These are phyloP conservation scores for Andrena minutula DNA, from an alignment of 2,888 invertebrate species.

Conservation along the genomic window DNA sequence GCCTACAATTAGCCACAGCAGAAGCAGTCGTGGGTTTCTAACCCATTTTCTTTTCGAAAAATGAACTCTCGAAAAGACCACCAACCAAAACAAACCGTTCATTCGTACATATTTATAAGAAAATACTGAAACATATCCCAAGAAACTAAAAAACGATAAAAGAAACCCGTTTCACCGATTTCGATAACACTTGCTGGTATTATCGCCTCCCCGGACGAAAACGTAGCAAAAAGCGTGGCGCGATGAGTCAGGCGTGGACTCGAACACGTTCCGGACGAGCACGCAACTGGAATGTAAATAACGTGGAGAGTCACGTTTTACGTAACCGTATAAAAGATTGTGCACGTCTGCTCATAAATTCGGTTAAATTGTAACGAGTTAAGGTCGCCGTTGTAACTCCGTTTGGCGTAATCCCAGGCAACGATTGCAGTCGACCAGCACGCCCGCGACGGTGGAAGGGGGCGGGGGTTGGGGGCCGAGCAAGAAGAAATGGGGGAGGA, in stretches of 20 bases:
- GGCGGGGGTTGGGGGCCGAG: too few species aligned
- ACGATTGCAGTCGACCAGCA: not conserved
- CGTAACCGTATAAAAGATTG: constrained; percentile 48
- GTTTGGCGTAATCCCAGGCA: constrained; percentile 25
- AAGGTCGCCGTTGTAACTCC: constrained; percentile 46
- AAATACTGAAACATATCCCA: not conserved
- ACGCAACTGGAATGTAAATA: constrained; percentile 57
- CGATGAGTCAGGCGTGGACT: constrained; percentile 30
- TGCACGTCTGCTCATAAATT: constrained; percentile 44
- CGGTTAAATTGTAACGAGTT: constrained; percentile 51
- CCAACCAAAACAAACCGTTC: not conserved
- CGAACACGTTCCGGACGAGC: constrained; percentile 8
- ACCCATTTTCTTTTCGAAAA: too few species aligned
- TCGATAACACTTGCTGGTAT: not conserved
- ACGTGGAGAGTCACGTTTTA: constrained; percentile 47
- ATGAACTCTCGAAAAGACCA: too few species aligned
- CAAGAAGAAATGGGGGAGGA: not conserved
- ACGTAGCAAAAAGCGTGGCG: not conserved
- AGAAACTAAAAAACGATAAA: too few species aligned
- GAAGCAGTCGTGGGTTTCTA: too few species aligned
- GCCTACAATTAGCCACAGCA: too few species aligned
- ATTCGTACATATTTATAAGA: not conserved
- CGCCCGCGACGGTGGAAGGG: not conserved
- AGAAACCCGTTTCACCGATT: not conserved
- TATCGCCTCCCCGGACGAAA: not conserved